These are phyloP conservation scores for Rana temporaria DNA, from an alignment of 2,113 vertebrate genomes.

Conservation along the genomic window DNA sequence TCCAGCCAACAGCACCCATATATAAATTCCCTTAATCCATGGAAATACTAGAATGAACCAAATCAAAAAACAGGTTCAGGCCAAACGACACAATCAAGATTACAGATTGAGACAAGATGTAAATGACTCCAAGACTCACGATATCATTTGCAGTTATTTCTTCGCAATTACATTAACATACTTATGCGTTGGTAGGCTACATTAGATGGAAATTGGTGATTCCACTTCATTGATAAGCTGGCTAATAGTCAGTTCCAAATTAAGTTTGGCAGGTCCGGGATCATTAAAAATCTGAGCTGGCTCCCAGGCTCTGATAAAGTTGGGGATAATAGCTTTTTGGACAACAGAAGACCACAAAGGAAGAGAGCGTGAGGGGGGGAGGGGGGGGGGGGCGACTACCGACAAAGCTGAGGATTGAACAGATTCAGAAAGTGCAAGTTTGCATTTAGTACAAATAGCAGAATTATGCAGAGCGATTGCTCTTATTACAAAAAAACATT, in stretches of 20 bases:
- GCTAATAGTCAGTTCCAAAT: conserved; percentile 56
- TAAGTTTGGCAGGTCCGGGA: conserved; percentile 51
- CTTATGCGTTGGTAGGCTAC: conserved; percentile 38
- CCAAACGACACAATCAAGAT: conserved; percentile 10
- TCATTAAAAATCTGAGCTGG: conserved; percentile 50
- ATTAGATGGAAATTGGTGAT: conserved; percentile 48
- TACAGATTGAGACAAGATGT: conserved; percentile 41
- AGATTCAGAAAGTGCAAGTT: conserved; percentile 12
- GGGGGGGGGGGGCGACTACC: neutral
- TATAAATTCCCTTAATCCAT: too few species aligned
- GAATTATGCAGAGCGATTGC: conserved; percentile 16
- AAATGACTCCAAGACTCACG: conserved; percentile 46
- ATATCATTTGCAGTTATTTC: conserved; percentile 50
- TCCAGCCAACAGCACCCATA: too few species aligned
- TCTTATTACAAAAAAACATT: too few species aligned
- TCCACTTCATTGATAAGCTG: conserved; percentile 54
- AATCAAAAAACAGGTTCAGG: too few species aligned
- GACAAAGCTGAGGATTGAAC: conserved; percentile 28
- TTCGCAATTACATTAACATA: conserved; percentile 50
- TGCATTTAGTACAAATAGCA: conserved; percentile 28
- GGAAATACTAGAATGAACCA: too few species aligned
- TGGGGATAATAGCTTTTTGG: conserved; percentile 46
- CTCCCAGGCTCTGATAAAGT: conserved; percentile 51
- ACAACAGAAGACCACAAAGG: conserved; percentile 22
- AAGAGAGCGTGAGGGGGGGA: too few species aligned